Evolutionary conservation across 2,888 invertebrate species (phyloP).

Genomic region (Tromatobia lineatoria): DNA sequence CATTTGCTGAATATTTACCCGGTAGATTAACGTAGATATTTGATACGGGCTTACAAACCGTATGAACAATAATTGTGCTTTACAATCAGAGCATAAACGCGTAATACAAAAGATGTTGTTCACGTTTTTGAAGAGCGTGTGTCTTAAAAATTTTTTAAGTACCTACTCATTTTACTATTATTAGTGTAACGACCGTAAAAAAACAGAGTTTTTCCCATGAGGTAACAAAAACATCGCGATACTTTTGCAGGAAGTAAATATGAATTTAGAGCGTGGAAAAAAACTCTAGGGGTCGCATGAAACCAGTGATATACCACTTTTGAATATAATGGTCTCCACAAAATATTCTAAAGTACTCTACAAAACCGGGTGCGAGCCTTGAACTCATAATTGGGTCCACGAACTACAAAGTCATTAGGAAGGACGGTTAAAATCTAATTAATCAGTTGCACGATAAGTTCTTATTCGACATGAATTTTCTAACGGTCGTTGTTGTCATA

Average conservation of each 20-base stretch:
- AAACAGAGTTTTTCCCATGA: background rate
- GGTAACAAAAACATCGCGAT: background rate
- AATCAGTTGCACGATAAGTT: conserved; percentile 15
- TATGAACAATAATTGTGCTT: background rate
- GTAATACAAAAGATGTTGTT: background rate
- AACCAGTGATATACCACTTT: background rate
- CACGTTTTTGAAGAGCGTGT: no score
- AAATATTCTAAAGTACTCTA: background rate
- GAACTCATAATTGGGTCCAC: background rate
- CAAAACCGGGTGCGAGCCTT: background rate
- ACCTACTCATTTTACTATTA: background rate
- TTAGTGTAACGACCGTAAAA: background rate
- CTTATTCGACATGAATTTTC: background rate
- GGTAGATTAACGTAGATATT: background rate
- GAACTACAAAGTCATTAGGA: conserved; percentile 10
- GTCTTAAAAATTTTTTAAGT: no score
- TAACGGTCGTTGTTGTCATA: background rate
- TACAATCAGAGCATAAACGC: background rate
- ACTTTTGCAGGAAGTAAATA: background rate
- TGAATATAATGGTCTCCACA: background rate
- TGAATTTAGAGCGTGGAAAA: background rate
- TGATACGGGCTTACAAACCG: background rate
- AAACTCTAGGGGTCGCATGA: background rate
- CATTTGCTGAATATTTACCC: background rate
- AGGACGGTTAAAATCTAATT: conserved; percentile 23